Percentiles rank a stretch among this genome's conserved stretches.
Evolutionary conservation across 2,888 invertebrate species (phyloP).

Genomic region (Tethea ocularis): DNA sequence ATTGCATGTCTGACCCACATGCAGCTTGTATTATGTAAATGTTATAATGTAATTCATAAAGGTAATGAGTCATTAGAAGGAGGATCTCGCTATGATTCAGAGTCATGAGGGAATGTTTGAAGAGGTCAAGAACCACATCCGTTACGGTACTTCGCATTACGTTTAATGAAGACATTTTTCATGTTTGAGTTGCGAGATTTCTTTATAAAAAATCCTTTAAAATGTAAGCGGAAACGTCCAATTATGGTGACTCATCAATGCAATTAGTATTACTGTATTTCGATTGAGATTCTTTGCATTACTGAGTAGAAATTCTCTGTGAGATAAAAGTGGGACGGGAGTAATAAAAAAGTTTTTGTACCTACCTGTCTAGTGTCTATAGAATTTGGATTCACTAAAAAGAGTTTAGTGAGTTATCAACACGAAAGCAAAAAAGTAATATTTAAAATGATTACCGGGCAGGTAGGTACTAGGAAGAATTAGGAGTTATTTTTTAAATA

Average conservation of each 20-base stretch:
- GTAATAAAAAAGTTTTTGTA: too few species aligned
- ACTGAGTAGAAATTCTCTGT: not conserved
- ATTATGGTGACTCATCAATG: not conserved
- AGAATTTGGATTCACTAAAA: too few species aligned
- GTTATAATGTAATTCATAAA: slow-evolving; percentile 10
- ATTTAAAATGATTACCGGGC: too few species aligned
- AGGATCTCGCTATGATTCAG: slow-evolving; percentile 7
- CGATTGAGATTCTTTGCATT: not conserved
- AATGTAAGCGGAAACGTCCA: not conserved
- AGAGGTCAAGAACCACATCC: slow-evolving; percentile 3
- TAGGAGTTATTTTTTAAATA: too few species aligned
- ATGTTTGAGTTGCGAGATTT: slow-evolving; percentile 2
- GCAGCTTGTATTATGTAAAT: slow-evolving; percentile 13
- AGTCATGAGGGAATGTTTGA: slow-evolving; percentile 1
- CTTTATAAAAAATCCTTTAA: slow-evolving; percentile 3
- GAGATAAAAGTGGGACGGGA: too few species aligned
- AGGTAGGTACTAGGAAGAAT: too few species aligned
- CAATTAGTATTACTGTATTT: not conserved
- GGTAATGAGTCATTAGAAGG: slow-evolving; percentile 13
- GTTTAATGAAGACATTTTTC: slow-evolving; percentile 5
- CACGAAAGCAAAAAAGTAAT: too few species aligned
- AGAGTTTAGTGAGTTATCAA: too few species aligned
- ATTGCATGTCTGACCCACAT: slow-evolving; percentile 10
- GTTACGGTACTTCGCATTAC: slow-evolving; percentile 5
- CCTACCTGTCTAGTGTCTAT: too few species aligned